Base-by-base conservation (phyloP, 2,888 invertebrate genomes). In the Lysandra bellargus region DNA sequence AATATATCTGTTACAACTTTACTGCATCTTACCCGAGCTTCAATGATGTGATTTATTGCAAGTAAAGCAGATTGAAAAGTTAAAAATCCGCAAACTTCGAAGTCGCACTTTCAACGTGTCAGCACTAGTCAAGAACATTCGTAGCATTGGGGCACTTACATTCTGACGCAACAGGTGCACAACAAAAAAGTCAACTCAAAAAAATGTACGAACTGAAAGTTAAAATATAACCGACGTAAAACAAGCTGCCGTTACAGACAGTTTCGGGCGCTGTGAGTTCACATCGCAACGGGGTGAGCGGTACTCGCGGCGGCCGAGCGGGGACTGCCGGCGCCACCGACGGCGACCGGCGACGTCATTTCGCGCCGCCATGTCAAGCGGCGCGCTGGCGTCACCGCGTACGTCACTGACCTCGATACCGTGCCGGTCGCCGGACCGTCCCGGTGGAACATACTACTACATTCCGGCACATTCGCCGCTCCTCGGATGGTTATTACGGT, bases 201-300 rank as follows among this genome's bases (percentile, higher is more conserved):
- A 89, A 89, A 89, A 90, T 90, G 89, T 89, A 87, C 88, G 79
- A 83, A 85, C 85, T 85, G 84, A 85, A 85, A 88, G 88, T 85
- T 84, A 85, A 91, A 85, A 84, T 90, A 90, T 88, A 86, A 83
- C 85, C 87, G 89, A 88, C 88, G 89, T 86, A 91, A 92, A 88
- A 88, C 86, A 90, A 88, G 91, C 94, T 94, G 94, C 89, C 94
- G 92, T 91, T 85, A 80, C 89, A 90, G 94, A 94, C 94, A 93
- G 93, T 88, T 84, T 89, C 85, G 85, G 86, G 89, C 88, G 86
- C 92, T 92, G 90, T 85, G 88, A 89, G 94, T 93, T 94, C 92
- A 94, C 94, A 94, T 94, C 89, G 92, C 94, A 94, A 85, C 94
- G 93, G 92, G 85, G 89, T 90, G 90, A 92, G 92, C 93, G 89